Base-by-base conservation (phyloP, 1,140 invertebrate genomes). In the Zaprionus camerounensis region DNA sequence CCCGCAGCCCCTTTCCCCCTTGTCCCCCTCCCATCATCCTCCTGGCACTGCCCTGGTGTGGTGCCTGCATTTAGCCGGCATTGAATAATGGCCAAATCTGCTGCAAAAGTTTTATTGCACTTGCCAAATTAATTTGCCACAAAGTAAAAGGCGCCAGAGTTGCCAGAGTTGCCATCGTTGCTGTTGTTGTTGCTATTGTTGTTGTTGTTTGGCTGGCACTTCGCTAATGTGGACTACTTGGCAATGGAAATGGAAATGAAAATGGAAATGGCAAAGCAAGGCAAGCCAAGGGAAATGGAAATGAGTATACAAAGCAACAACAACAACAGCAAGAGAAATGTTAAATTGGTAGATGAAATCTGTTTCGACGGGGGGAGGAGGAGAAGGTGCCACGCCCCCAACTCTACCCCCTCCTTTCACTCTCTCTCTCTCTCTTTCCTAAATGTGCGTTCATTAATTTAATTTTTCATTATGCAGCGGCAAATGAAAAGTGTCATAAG, bases 391-490 rank as follows among this genome's bases (percentile, higher is more conserved):
- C 17, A 49, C 44, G 20, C 44, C 44, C 44, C 44, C 38, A 15
- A 38, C 41, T 44, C 38, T 22, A 11, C 17, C 20, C 11, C 46
- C 20, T 12, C 12, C 9, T 24, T 22, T 9, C 7, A n/a, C 46
- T 12, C 17, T 22, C 41, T 55, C 24, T 20, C 51, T 15, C 24
- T 13, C 57, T 59, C 59, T 51, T 68, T 72, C 49, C 41, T 55
- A 69, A 80, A 80, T 80, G 78, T 80, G 78, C 78, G 69, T 77
- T 77, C 78, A 80, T 80, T 80, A 77, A 80, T 80, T 80, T 77
- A 73, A 80, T 80, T 80, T 80, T 80, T 77, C 74, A 80, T 79
- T 79, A 73, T 73, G 71, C 75, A 68, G 75, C 58, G 64, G 41
- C 58, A 77, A 80, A 77, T 77, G 78, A 80, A 80, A 80, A 80